Evolutionary conservation across 2,797 vertebrate genomes (phyloP).

Genomic region (Bovichtus diacanthus): DNA sequence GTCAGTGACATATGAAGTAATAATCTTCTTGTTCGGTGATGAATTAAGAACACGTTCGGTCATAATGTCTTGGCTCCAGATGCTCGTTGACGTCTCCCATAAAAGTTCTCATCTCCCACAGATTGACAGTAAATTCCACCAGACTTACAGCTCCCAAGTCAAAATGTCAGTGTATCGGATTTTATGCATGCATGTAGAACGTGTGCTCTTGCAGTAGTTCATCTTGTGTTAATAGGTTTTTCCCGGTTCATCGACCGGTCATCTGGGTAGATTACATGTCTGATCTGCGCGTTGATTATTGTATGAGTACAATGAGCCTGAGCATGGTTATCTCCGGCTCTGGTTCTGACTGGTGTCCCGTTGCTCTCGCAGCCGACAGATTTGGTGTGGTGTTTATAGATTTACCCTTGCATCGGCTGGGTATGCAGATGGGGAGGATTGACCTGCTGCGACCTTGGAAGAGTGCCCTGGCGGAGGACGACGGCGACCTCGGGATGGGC

Average conservation of each 20-base stretch:
- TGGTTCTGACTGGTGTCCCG: constrained; percentile 41
- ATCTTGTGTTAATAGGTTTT: constrained; percentile 39
- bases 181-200: constrained; percentile 34
- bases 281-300: constrained; percentile 34
- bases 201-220: constrained; percentile 22
- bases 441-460: constrained; percentile 82
- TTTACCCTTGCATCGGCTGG: constrained; percentile 61
- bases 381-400: constrained; percentile 71
- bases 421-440: constrained; percentile 80
- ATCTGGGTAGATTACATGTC: constrained; percentile 51
- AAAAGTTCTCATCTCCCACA: constrained; percentile 41
- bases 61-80: constrained; percentile 16
- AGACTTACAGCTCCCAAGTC: constrained; percentile 11
- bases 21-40: constrained; percentile 8
- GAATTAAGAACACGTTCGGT: neutral
- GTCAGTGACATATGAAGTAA: constrained; percentile 4
- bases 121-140: constrained; percentile 39
- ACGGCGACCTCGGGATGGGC: constrained; percentile 76
- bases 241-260: constrained; percentile 38
- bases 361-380: constrained; percentile 55
- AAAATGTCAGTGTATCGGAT: constrained; percentile 22
- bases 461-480: constrained; percentile 71
- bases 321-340: constrained; percentile 2
- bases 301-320: no score
- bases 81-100: constrained; percentile 20